A percentile compares a stretch with the other conserved stretches of the same genome.
Conservation (phyloP, 2,113 vertebrate genomes). For the Sapayoa aenigma region DNA sequence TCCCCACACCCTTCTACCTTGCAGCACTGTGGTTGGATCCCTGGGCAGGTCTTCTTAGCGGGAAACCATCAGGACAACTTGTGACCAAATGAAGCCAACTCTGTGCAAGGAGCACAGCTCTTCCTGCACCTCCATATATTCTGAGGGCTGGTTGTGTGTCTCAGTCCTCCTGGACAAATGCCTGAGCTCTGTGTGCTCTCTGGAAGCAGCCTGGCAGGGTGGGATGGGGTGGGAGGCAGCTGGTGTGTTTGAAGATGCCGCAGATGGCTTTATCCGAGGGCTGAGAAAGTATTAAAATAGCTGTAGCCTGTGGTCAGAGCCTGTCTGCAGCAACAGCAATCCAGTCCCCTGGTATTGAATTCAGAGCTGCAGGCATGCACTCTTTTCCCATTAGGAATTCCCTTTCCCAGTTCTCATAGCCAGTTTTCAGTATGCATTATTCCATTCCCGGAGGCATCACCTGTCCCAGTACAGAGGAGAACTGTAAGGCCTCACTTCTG, state of each 20-base stretch:
- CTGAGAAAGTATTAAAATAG: not conserved
- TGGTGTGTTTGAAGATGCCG: not conserved
- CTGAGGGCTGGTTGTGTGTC: not conserved
- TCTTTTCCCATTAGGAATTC: not conserved
- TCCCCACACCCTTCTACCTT: not conserved
- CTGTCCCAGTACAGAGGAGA: not conserved
- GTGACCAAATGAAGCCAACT: not conserved
- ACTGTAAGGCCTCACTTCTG: not conserved
- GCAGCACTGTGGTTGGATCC: not conserved
- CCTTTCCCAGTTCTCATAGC: not conserved
- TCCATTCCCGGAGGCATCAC: not conserved
- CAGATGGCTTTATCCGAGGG: not conserved
- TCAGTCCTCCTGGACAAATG: not conserved
- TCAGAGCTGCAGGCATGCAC: not conserved
- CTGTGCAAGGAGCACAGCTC: not conserved
- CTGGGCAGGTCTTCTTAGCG: not conserved
- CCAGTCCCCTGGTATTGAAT: not conserved
- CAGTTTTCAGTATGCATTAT: rapidly evolving
- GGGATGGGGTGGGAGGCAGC: not conserved
- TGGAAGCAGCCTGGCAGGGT: not conserved
- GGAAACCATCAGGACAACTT: not conserved
- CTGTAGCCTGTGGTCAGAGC: not conserved
- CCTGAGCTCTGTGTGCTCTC: not conserved
- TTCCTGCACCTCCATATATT: not conserved
- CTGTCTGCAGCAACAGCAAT: not conserved